Evolutionary conservation across 2,888 invertebrate genomes (phyloP).

Genomic region (Cryptocheilus praepositus): DNA sequence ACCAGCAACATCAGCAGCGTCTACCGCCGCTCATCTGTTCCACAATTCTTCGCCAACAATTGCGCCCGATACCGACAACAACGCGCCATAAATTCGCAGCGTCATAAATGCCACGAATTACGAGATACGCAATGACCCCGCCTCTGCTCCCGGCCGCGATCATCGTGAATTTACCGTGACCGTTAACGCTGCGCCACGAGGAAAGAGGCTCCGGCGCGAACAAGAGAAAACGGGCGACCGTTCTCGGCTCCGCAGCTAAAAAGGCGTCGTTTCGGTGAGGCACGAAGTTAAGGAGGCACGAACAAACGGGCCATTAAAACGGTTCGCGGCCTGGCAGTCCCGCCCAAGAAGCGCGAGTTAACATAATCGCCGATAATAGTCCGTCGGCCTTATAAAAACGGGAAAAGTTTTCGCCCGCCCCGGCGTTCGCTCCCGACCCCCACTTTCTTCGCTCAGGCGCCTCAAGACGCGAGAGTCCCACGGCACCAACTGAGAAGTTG

Average conservation of each 20-base stretch:
- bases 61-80: no score
- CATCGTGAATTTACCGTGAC: no score
- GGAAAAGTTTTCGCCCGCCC: conserved; percentile 48
- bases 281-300: conserved; percentile 16
- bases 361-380: conserved; percentile 71
- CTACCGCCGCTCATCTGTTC: no score
- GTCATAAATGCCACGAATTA: no score
- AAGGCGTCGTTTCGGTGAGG: conserved; percentile 12
- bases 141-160: no score
- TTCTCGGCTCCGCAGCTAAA: background rate
- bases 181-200: no score
- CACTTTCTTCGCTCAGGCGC: conserved; percentile 10
- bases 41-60: no score
- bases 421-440: conserved; percentile 6
- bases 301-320: conserved; percentile 42
- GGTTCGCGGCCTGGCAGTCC: conserved; percentile 25
- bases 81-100: no score
- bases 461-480: conserved; percentile 44
- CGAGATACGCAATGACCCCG: no score
- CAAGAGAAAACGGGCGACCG: background rate
- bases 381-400: conserved; percentile 68
- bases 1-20: no score
- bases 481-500: conserved; percentile 67
- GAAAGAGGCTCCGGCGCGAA: no score
- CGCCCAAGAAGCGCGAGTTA: conserved; percentile 27